Evolutionary conservation across 2,888 invertebrate genomes (phyloP).

Genomic region (Linnaemya tessellans): DNA sequence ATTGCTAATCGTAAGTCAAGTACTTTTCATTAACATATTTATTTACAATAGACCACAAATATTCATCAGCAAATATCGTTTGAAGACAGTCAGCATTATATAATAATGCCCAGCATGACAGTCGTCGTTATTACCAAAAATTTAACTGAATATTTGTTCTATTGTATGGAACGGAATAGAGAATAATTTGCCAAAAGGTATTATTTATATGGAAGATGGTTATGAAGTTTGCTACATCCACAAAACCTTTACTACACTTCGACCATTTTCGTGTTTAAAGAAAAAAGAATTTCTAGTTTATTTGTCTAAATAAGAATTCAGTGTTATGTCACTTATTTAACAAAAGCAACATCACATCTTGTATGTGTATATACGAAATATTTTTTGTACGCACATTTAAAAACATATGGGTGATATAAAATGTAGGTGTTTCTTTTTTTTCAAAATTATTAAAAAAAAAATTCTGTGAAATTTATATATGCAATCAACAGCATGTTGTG

Average conservation of each 20-base stretch:
- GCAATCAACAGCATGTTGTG: too few relatives aligned
- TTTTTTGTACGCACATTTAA: not conserved
- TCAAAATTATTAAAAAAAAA: too few relatives aligned
- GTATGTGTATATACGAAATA: not conserved
- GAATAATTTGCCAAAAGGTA: not conserved
- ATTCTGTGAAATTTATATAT: too few relatives aligned
- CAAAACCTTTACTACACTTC: not conserved
- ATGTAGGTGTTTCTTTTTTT: too few relatives aligned
- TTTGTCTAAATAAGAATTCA: slow-evolving; percentile 19
- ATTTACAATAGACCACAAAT: not conserved
- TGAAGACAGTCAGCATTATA: not conserved
- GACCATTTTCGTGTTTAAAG: not conserved
- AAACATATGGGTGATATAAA: too few relatives aligned
- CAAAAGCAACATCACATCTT: slow-evolving; percentile 16
- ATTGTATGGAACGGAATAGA: not conserved
- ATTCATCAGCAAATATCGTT: not conserved
- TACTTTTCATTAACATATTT: too few relatives aligned
- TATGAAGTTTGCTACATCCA: not conserved
- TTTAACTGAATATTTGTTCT: not conserved
- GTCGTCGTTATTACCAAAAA: not conserved
- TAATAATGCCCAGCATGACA: not conserved
- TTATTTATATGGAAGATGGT: not conserved
- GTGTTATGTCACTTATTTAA: slow-evolving; percentile 18
- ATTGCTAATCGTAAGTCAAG: too few relatives aligned
- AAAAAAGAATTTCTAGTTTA: not conserved